These are phyloP conservation scores for Melanotaenia trifasciata DNA, from an alignment of 2,797 vertebrate species.

Conservation along the genomic window DNA sequence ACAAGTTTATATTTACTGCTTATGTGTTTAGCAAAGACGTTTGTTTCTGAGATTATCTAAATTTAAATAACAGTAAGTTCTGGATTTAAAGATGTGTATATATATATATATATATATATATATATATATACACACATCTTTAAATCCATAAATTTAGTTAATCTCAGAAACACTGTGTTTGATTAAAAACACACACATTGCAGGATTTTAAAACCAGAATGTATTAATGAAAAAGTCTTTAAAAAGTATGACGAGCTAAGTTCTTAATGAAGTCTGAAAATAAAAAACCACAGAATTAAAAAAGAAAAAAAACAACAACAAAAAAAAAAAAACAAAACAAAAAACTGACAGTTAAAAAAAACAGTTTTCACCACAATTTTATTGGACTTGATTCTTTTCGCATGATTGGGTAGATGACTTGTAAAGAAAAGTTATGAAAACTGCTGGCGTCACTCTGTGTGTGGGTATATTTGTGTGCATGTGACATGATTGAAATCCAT, in stretches of 20 bases:
- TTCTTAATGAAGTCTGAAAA: not conserved
- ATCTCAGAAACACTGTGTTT: no score
- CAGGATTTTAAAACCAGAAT: not conserved
- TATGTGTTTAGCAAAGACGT: not conserved
- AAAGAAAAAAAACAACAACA: not conserved
- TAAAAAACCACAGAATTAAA: not conserved
- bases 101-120: no score
- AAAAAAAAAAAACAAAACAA: no score
- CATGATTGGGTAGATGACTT: not conserved
- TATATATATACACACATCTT: no score
- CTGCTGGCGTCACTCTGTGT: slow-evolving; percentile 4
- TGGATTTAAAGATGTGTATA: no score
- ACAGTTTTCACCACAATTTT: not conserved
- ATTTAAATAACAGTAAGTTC: not conserved
- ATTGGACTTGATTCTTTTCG: not conserved
- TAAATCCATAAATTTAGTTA: no score
- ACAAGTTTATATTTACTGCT: not conserved
- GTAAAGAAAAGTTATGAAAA: not conserved
- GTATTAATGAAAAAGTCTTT: not conserved
- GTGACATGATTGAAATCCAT: slow-evolving; percentile 7
- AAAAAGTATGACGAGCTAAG: not conserved
- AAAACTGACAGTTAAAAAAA: not conserved
- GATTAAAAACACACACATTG: not conserved
- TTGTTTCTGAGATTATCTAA: not conserved
- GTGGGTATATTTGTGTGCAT: slow-evolving; percentile 14